Percentiles rank a stretch among this genome's conserved stretches.
These are phyloP conservation scores for Phthorimaea operculella DNA, from an alignment of 1,140 invertebrate genomes.

Conservation along the genomic window DNA sequence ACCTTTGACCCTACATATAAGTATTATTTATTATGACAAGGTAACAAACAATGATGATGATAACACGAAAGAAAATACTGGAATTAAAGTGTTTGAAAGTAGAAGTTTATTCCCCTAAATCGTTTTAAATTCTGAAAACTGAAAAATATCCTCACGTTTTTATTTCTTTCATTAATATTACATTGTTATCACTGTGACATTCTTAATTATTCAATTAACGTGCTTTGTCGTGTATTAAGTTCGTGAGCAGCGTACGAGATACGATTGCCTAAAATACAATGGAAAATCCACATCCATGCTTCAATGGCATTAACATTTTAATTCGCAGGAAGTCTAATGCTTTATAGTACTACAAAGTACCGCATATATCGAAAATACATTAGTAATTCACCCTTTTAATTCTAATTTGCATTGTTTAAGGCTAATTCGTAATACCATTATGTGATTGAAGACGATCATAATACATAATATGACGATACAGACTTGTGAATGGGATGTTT, in stretches of 20 bases:
- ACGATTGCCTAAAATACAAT: not conserved
- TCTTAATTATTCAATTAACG: not conserved
- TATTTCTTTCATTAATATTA: too few relatives aligned
- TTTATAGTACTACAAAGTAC: not conserved
- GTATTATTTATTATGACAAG: too few relatives aligned
- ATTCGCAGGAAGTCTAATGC: not conserved
- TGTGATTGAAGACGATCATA: not conserved
- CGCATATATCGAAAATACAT: conserved; percentile 20
- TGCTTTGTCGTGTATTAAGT: not conserved
- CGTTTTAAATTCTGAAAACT: too few relatives aligned
- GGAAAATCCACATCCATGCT: not conserved
- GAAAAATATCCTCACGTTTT: too few relatives aligned
- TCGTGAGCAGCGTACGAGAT: not conserved
- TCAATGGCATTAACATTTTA: not conserved
- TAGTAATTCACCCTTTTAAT: conserved; percentile 25
- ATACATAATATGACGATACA: too few relatives aligned
- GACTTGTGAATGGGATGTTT: too few relatives aligned
- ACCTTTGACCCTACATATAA: too few relatives aligned
- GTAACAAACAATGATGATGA: too few relatives aligned
- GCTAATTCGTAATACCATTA: conserved; percentile 44
- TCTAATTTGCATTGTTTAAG: conserved; percentile 5
- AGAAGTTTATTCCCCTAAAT: too few relatives aligned
- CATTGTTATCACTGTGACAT: too few relatives aligned
- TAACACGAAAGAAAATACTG: too few relatives aligned
- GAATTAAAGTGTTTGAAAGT: too few relatives aligned